These are phyloP conservation scores for Hypanus sabinus DNA, from an alignment of 2,113 vertebrate genomes.

Conservation along the genomic window DNA sequence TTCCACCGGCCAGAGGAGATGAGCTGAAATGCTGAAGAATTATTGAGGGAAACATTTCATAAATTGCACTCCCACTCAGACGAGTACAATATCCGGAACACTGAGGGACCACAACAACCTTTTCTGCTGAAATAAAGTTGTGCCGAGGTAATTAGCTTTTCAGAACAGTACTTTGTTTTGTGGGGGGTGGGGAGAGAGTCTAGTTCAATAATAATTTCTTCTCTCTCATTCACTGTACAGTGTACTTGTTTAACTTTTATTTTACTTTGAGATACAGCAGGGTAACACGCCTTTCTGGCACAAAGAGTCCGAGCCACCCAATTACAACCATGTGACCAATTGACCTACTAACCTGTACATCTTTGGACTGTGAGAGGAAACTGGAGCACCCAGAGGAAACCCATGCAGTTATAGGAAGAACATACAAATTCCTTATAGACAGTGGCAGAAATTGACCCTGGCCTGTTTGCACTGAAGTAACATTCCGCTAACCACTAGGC, in stretches of 20 bases:
- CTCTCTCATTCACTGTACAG: not conserved
- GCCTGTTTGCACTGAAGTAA: no score
- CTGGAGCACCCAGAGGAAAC: no score
- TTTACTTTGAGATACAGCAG: no score
- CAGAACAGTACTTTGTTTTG: not conserved
- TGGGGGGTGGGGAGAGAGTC: not conserved
- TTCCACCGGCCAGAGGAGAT: not conserved
- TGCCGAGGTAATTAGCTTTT: constrained; percentile 20
- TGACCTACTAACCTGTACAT: no score
- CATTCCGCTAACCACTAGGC: no score
- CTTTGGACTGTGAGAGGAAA: no score
- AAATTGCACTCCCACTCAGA: not conserved
- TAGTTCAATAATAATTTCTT: not conserved
- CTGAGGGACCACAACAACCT: not conserved
- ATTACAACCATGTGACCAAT: no score
- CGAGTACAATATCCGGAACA: not conserved
- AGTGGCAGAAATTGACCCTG: no score
- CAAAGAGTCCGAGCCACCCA: no score
- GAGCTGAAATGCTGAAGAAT: not conserved
- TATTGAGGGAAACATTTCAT: constrained; percentile 7
- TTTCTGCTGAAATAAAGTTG: not conserved
- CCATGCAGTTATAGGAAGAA: no score
- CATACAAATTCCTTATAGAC: no score
- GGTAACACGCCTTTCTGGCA: no score
- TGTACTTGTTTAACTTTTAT: not conserved